Evolutionary conservation across 1,140 invertebrate species (phyloP).

Genomic region (Batillaria attramentaria): DNA sequence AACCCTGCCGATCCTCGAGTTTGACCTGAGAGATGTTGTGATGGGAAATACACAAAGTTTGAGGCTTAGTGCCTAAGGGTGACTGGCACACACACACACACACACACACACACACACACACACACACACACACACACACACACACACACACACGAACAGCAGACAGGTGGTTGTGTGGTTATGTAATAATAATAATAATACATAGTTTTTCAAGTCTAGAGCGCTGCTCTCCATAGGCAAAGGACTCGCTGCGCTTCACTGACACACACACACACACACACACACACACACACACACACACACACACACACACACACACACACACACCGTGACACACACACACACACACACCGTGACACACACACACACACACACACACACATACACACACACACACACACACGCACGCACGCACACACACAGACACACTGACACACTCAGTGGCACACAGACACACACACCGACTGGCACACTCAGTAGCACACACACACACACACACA

Average conservation of each 20-base stretch:
- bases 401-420: not conserved
- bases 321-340: not conserved
- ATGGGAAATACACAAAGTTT: too few relatives aligned
- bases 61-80: too few relatives aligned
- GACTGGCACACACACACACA: too few relatives aligned
- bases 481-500: too few relatives aligned
- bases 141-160: too few relatives aligned
- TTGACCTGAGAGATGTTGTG: too few relatives aligned
- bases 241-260: not conserved
- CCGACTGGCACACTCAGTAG: not conserved
- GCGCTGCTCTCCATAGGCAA: not conserved
- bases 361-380: slow-evolving; percentile 2
- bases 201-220: not conserved
- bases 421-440: not conserved
- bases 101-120: too few relatives aligned
- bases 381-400: not conserved
- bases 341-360: not conserved
- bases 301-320: not conserved
- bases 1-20: too few relatives aligned
- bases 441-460: not conserved
- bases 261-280: not conserved
- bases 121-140: too few relatives aligned
- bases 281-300: too few relatives aligned
- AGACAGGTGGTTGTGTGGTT: too few relatives aligned
- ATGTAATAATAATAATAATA: too few relatives aligned